Evolutionary conservation across 2,888 invertebrate species (phyloP).

Genomic region (Agrochola lota): DNA sequence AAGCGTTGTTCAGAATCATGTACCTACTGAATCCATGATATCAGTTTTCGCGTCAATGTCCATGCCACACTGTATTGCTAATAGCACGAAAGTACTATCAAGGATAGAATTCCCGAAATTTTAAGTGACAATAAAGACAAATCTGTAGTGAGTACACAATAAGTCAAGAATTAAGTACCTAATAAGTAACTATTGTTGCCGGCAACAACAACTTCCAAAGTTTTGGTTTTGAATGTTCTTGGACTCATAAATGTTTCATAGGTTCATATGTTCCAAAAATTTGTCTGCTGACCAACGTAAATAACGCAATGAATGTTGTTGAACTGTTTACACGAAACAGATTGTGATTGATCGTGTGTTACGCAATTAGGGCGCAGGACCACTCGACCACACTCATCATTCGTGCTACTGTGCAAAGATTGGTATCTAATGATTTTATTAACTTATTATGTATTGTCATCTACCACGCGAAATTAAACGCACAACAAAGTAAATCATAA

Average conservation of each 20-base stretch:
- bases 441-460: background rate
- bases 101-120: slow-evolving; percentile 94
- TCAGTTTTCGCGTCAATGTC: no score
- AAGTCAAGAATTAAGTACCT: background rate
- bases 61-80: no score
- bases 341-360: no score
- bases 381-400: background rate
- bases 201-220: background rate
- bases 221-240: slow-evolving; percentile 1
- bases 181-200: background rate
- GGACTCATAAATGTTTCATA: no score
- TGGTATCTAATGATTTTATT: background rate
- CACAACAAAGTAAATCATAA: slow-evolving; percentile 6
- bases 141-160: slow-evolving; percentile 90
- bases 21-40: no score
- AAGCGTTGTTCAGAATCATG: no score
- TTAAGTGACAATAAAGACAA: slow-evolving; percentile 94
- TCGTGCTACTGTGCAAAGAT: background rate
- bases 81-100: slow-evolving; percentile 93
- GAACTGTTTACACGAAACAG: no score
- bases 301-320: no score
- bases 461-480: background rate
- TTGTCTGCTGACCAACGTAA: no score
- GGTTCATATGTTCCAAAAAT: no score
- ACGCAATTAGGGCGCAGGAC: no score